Base-by-base conservation (phyloP, 2,113 vertebrate genomes). In the Orientallactaga bullata region DNA sequence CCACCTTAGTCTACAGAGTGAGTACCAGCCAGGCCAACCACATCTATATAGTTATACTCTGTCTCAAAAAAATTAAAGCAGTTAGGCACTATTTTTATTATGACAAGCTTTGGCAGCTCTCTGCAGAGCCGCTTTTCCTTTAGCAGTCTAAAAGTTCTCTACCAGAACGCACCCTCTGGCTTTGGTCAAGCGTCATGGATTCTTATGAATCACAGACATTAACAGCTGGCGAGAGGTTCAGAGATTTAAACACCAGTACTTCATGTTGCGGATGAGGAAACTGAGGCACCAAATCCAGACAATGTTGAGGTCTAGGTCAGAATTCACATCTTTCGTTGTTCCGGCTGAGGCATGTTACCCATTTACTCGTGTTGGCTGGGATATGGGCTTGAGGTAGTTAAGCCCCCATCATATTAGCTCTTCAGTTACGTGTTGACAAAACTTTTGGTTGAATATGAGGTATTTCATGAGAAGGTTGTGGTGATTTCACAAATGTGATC, bases 151-250 rank as follows among this genome's bases (percentile, higher is more conserved):
- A 58, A 85, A 72, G 85, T 32, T 65, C 39, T 42, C 88, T 86
- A 30, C 26, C 42, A 23, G 11, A 71, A 7, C 2, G 18, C 12
- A 35, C 26, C 35, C 39, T 78, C 77, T 85, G 39, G 23, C 28
- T 92, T 92, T 82, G 65, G 86, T 72, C 23, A 80, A 85, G 18
- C 71, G 30, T 21, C 69, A 78, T 24, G 35, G 65, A 81, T 20
- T 51, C 32, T 69, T 32, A n/a, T 32, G 63, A 88, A 73, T 74
- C 37, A 39, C 11, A 77, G 39, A 83, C 86, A 61, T 88, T 69
- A n/a, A 88, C 73, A 92, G 42, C 65, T 95, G 74, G 35, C n/a
- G 65, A 77, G 63, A 90, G 63, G 65, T 35, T 85, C n/a, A 30
- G 80, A 87, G 74, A 83, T 30, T 61, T 78, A 26, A 93, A 76